phyloP scores from a whole-genome alignment of 1,140 invertebrate genomes.

The Tigriopus japonicus region DNA sequence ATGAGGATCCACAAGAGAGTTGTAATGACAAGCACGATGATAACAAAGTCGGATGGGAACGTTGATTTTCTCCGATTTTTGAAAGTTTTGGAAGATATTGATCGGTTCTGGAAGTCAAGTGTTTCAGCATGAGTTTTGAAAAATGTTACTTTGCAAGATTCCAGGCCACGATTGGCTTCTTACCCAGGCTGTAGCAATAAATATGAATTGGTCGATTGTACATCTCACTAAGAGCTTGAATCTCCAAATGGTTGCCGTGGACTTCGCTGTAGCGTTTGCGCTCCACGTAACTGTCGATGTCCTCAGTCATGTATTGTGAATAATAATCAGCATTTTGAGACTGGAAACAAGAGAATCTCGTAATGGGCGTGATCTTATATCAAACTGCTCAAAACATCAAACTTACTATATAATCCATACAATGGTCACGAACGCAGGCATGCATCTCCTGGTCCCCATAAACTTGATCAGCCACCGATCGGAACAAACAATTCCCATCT shows the following conservation, averaged over 20 bases:
- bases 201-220: constrained; percentile 83
- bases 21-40: constrained; percentile 74
- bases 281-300: constrained; percentile 66
- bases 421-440: constrained; percentile 55
- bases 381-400: too few relatives aligned
- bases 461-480: constrained; percentile 78
- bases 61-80: constrained; percentile 23
- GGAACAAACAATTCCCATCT: constrained; percentile 80
- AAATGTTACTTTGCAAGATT: too few relatives aligned
- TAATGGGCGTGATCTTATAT: too few relatives aligned
- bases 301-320: constrained; percentile 81
- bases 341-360: constrained; percentile 27
- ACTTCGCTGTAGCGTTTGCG: constrained; percentile 54
- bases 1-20: constrained; percentile 71
- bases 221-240: constrained; percentile 81
- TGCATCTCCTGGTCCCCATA: constrained; percentile 90
- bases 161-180: too few relatives aligned
- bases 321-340: constrained; percentile 72
- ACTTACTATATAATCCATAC: constrained; percentile 82
- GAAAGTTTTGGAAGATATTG: constrained; percentile 64
- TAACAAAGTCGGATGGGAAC: constrained; percentile 74
- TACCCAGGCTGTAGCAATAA: constrained; percentile 53
- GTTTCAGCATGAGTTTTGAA: too few relatives aligned
- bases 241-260: constrained; percentile 84
- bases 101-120: constrained; percentile 50